phyloP scores from a whole-genome alignment of 1,140 invertebrate species.

The Pemphigus obesinymphae region DNA sequence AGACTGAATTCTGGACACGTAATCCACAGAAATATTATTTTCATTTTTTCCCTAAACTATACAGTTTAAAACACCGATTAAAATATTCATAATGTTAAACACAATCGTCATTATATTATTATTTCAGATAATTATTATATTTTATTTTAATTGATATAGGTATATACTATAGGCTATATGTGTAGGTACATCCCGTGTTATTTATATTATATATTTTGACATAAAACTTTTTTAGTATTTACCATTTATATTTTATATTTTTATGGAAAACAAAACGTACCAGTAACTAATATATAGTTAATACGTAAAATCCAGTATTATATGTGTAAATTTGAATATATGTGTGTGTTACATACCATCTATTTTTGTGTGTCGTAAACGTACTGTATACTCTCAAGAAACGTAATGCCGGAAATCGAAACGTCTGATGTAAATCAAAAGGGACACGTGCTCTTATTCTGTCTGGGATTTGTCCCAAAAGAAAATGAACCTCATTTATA shows the following conservation, averaged over 20 bases:
- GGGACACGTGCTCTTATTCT: slow-evolving; percentile 29
- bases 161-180: no score
- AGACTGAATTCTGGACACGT: not conserved
- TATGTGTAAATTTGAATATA: not conserved
- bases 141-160: no score
- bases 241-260: not conserved
- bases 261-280: not conserved
- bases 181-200: no score
- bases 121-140: no score
- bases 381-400: slow-evolving; percentile 15
- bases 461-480: slow-evolving; percentile 30
- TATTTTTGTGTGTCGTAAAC: slow-evolving; percentile 36
- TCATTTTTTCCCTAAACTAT: no score
- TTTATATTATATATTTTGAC: not conserved
- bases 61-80: no score
- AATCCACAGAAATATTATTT: no score
- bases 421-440: slow-evolving; percentile 40
- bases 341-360: slow-evolving; percentile 1
- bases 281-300: not conserved
- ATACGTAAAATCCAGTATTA: not conserved
- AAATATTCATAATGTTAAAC: no score
- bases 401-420: slow-evolving; percentile 40
- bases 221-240: not conserved
- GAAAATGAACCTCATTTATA: not conserved
- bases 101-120: no score